phyloP scores from a whole-genome alignment of 2,113 vertebrate genomes.

The Ciconia boyciana region DNA sequence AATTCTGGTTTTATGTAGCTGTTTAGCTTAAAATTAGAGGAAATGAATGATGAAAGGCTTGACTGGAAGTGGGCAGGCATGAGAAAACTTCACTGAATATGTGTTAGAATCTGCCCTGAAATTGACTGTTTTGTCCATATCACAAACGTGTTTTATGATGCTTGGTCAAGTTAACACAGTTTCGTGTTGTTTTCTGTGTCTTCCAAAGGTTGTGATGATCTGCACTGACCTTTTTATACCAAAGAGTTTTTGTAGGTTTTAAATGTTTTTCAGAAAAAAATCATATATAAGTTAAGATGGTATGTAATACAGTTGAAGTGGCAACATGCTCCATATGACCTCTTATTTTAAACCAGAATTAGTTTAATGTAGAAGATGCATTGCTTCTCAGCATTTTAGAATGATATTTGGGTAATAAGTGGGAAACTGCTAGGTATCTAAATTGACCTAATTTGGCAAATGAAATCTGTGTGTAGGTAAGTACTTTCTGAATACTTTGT shows the following conservation, averaged over 20 bases:
- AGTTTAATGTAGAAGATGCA: background rate
- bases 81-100: background rate
- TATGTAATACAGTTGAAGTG: background rate
- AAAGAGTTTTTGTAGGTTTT: background rate
- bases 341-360: background rate
- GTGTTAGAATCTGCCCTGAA: background rate
- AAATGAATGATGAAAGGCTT: background rate
- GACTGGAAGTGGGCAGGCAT: background rate
- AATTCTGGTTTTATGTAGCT: background rate
- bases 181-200: background rate
- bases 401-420: background rate
- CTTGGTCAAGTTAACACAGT: background rate
- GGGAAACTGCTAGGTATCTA: background rate
- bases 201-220: background rate
- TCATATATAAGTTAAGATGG: fast-evolving
- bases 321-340: background rate
- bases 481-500: background rate
- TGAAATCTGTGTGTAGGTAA: background rate
- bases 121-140: background rate
- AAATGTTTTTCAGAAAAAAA: background rate
- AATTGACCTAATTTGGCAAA: background rate
- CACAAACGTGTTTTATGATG: background rate
- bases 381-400: background rate
- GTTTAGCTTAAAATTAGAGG: background rate
- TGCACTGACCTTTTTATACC: background rate